Base-by-base conservation (phyloP, 2,888 invertebrate genomes). In the Anodontia alba region DNA sequence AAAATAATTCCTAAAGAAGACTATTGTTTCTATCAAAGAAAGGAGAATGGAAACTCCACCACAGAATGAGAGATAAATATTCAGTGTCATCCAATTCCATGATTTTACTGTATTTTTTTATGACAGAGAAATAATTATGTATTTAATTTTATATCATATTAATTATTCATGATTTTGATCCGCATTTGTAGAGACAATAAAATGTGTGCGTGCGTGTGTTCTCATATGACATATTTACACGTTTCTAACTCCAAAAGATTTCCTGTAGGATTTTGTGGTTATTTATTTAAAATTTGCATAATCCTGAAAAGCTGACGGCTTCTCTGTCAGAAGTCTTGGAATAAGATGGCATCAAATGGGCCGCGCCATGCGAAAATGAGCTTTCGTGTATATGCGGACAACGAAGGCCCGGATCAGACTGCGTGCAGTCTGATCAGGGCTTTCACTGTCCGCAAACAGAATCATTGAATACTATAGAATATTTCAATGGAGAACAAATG, bases 211-310 rank as follows among this genome's bases (percentile, higher is more conserved):
- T 62, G 62, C 62, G 20, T 17, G 33, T 33, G 15, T 20, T 62
- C 62, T 62, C 62, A 62, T 3, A 33, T 62, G 33, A 33, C 33
- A 17, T 10, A 3, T 62, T 31, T 62, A 62, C 62, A 62, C 62
- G 62, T 62, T 31, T 10, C 17, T 10, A 26, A 33, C 62, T 8
- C 33, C 33, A 31, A 62, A 62, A 62, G 62, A 33, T 33, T 62
- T 62, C 62, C 62, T 62, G 62, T 17, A 33, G 5, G 10, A 62
- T 17, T 26, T 54, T 54, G 54, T 54, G 54, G 54, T 54, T 54
- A 26, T n/a, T 54, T 54, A 54, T 54, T 62, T 62, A 3, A 33
- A 62, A 62, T 62, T 62, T 62, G 62, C 31, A 62, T 62, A 62
- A 62, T 33, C 33, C 15, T 62, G 62, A 54, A 62, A 7, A 8